These are phyloP conservation scores for Lacerta bilineata DNA, from an alignment of 2,797 vertebrate species.

Conservation along the genomic window DNA sequence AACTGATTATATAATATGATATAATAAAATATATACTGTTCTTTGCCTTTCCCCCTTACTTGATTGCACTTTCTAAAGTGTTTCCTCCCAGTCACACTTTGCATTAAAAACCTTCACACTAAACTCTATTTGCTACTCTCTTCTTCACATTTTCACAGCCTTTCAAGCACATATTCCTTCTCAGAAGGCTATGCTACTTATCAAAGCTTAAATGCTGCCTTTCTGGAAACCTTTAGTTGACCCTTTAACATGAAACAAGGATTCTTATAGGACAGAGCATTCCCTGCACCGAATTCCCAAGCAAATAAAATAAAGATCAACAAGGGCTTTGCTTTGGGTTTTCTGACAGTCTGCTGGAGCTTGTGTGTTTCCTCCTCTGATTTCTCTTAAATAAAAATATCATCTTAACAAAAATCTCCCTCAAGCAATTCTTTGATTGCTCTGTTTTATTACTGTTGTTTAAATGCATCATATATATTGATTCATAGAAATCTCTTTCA, in stretches of 20 bases:
- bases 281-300: constrained; percentile 36
- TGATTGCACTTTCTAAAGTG: neutral
- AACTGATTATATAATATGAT: neutral
- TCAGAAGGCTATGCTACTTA: constrained; percentile 5
- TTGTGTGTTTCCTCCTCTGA: constrained; percentile 25
- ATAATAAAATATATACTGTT: neutral
- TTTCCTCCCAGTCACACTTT: neutral
- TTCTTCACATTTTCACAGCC: constrained; percentile 14
- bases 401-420: constrained; percentile 7
- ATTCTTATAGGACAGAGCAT: constrained; percentile 46
- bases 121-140: neutral
- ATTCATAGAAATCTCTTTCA: neutral
- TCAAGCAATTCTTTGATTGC: neutral
- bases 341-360: neutral
- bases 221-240: constrained; percentile 20
- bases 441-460: constrained; percentile 28
- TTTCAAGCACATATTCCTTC: constrained; percentile 11
- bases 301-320: constrained; percentile 34
- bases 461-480: constrained; percentile 25
- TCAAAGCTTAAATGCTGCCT: constrained; percentile 46
- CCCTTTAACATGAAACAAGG: neutral
- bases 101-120: constrained; percentile 8
- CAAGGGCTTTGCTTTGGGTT: constrained; percentile 10
- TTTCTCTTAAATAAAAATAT: constrained; percentile 16
- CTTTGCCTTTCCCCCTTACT: constrained; percentile 43